Evolutionary conservation across 2,888 invertebrate genomes (phyloP), one percentile per base, ranked within the genome.

Genomic region (Drosophila histrio): DNA sequence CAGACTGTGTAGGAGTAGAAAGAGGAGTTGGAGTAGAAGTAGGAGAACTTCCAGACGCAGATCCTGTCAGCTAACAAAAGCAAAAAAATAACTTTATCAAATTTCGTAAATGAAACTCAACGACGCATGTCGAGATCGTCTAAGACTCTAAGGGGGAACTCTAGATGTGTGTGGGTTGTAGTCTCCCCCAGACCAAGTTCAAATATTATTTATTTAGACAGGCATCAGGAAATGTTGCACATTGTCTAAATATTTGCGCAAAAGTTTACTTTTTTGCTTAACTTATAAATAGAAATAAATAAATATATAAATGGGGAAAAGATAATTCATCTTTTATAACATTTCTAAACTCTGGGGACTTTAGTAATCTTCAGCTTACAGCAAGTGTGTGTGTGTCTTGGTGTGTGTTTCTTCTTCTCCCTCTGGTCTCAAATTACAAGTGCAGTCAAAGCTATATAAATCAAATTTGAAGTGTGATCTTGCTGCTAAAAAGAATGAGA

Each of bases 391-490:
- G 24, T 50, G 39, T 49, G 44, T 41, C n/a, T n/a, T n/a, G n/a
- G 52, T 41, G 69, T 57, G 43, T 57, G 50, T 15, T 8, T 53
- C 28, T 34, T 15, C 11, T 24, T 7, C 30, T 50, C 30, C 38
- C 15, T 15, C 24, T 2, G 28, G 34, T 74, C 63, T 84, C 84
- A 44, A 24, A 64, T 84, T 84, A 78, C 84, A 77, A 87, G 77
- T 87, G 86, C 75, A 72, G 83, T 79, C 88, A 70, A 75, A 76
- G 70, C 72, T 43, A 78, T 58, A 88, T 85, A 85, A 85, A 85
- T 85, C 84, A 88, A 77, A 73, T 67, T 60, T 70, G 65, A 65
- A 76, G 62, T 68, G 77, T 61, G 58, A 66, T 64, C 59, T 63
- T 21, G 62, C 32, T 21, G 17, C 22, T 47, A 39, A 28, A 17